These are phyloP conservation scores for Allophyes oxyacanthae DNA, from an alignment of 2,888 invertebrate species.

Conservation along the genomic window DNA sequence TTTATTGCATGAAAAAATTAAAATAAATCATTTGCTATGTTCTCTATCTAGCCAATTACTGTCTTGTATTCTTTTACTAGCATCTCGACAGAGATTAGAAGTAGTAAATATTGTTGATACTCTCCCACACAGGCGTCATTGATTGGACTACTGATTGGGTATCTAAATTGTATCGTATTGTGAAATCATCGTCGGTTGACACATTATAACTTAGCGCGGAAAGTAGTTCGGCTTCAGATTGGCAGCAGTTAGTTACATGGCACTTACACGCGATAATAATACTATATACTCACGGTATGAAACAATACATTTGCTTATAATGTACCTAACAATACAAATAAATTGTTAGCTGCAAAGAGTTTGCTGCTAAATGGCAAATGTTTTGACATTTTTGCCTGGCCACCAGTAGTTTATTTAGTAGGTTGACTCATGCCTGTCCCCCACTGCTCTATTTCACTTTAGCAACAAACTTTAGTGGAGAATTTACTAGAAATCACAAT, in stretches of 20 bases:
- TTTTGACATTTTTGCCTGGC: too few species aligned
- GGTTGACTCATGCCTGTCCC: too few species aligned
- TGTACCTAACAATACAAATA: constrained; percentile 5
- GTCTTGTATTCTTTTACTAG: constrained; percentile 4
- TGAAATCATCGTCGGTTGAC: constrained; percentile 56
- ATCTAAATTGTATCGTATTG: constrained; percentile 48
- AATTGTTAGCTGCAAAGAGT: neutral
- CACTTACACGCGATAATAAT: constrained; percentile 53
- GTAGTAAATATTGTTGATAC: neutral
- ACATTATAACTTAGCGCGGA: constrained; percentile 42
- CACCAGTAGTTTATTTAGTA: too few species aligned
- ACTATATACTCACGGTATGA: neutral
- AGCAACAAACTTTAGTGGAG: too few species aligned
- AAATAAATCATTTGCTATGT: neutral
- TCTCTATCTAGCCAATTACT: constrained; percentile 2
- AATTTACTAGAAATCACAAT: too few species aligned
- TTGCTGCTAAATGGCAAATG: too few species aligned
- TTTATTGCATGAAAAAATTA: neutral
- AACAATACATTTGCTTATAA: constrained; percentile 32
- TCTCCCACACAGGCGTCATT: constrained; percentile 57
- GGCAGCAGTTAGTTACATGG: constrained; percentile 54
- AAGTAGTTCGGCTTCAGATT: constrained; percentile 53
- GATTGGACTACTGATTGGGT: constrained; percentile 52
- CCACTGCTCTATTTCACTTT: too few species aligned
- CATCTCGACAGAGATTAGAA: constrained; percentile 14